phyloP scores from a whole-genome alignment of 2,797 vertebrate genomes.

The Poeciliopsis paucimaculata region DNA sequence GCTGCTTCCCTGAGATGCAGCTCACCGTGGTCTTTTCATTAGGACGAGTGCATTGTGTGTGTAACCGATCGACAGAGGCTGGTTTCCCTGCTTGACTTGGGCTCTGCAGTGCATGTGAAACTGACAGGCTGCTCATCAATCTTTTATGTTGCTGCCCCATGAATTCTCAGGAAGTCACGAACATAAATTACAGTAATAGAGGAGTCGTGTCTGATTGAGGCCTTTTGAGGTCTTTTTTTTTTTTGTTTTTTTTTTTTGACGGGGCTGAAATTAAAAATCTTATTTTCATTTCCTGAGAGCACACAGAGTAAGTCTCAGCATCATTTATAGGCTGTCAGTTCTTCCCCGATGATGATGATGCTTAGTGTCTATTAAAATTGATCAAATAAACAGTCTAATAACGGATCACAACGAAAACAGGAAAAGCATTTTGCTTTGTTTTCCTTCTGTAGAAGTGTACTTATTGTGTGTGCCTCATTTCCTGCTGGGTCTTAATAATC shows the following conservation, averaged over 20 bases:
- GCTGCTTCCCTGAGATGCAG: slow-evolving; percentile 53
- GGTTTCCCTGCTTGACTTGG: slow-evolving; percentile 25
- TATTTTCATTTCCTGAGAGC: background rate
- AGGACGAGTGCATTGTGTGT: slow-evolving; percentile 25
- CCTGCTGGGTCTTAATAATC: background rate
- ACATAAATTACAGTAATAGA: slow-evolving; percentile 42
- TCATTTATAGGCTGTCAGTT: slow-evolving; percentile 16
- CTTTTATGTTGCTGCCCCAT: background rate
- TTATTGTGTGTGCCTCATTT: slow-evolving; percentile 1
- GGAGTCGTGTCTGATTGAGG: slow-evolving; percentile 27
- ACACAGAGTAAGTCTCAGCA: slow-evolving; percentile 9
- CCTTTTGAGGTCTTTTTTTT: background rate
- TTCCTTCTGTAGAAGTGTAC: slow-evolving; percentile 3
- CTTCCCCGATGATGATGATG: slow-evolving; percentile 9
- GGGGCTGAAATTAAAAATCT: slow-evolving; percentile 1
- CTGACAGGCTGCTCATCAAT: slow-evolving; percentile 28
- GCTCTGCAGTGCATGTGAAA: slow-evolving; percentile 9
- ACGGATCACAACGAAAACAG: slow-evolving; percentile 20
- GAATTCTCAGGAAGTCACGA: slow-evolving; percentile 11
- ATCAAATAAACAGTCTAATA: slow-evolving; percentile 43
- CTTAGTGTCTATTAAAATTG: slow-evolving; percentile 31
- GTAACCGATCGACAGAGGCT: slow-evolving; percentile 2
- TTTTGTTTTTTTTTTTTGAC: background rate
- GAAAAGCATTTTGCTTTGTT: slow-evolving; percentile 1
- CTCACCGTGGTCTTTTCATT: slow-evolving; percentile 37